Evolutionary conservation across 2,113 vertebrate genomes (phyloP).

Genomic region (Hemibagrus wyckioides): DNA sequence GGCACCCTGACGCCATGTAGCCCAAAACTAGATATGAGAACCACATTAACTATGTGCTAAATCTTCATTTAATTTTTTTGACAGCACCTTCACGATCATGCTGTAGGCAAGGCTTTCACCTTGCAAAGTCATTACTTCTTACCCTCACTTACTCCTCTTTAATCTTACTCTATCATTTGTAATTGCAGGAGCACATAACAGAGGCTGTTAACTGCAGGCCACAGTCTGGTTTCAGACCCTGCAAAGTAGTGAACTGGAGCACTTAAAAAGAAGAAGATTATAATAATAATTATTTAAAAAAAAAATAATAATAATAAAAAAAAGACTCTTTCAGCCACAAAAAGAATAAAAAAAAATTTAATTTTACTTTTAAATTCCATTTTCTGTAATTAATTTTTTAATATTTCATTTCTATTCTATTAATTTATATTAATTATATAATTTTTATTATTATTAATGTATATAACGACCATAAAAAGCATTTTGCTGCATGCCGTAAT

Average conservation of each 20-base stretch:
- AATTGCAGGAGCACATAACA: not conserved
- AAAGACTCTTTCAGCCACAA: not conserved
- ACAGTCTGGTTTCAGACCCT: not conserved
- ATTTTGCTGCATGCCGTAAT: not conserved
- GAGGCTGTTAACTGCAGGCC: not conserved
- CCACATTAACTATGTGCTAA: not conserved
- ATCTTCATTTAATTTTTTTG: conserved; percentile 3
- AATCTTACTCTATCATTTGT: conserved; percentile 9
- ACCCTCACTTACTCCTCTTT: not conserved
- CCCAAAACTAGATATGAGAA: not conserved
- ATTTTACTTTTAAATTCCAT: too few relatives aligned
- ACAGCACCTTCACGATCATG: not conserved
- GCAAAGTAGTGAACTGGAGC: too few relatives aligned
- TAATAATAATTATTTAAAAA: too few relatives aligned
- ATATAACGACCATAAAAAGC: too few relatives aligned
- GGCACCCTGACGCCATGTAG: not conserved
- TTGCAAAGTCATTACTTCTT: conserved; percentile 24
- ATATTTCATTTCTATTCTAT: too few relatives aligned
- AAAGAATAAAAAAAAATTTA: too few relatives aligned
- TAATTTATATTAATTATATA: too few relatives aligned
- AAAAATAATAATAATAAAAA: not conserved
- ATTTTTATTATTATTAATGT: too few relatives aligned
- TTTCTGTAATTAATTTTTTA: too few relatives aligned
- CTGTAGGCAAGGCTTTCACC: not conserved
- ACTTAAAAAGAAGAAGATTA: not conserved